Evolutionary conservation across 1,140 invertebrate genomes (phyloP).

Genomic region (Drosophila busckii): DNA sequence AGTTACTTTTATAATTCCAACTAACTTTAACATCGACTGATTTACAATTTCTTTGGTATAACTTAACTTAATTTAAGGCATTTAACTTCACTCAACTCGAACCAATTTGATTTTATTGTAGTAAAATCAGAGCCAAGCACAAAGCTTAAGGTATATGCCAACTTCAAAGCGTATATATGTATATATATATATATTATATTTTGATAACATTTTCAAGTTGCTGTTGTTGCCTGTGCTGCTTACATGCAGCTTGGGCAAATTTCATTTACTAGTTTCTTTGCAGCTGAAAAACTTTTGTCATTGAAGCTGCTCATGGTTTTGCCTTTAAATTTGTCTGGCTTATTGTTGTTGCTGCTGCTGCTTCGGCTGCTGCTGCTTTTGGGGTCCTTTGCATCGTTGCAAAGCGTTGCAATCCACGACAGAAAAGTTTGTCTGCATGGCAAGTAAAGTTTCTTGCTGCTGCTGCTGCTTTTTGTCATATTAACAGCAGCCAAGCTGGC

Average conservation of each 20-base stretch:
- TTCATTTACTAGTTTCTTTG: conserved; percentile 47
- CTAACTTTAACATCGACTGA: too few relatives aligned
- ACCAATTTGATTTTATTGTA: too few relatives aligned
- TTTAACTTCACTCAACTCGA: too few relatives aligned
- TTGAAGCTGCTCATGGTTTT: conserved; percentile 32
- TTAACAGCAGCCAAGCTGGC: conserved; percentile 54
- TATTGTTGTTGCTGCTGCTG: conserved; percentile 30
- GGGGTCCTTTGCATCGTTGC: conserved; percentile 30
- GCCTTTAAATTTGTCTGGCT: conserved; percentile 72
- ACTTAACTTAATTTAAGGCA: too few relatives aligned
- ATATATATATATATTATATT: conserved; percentile 3
- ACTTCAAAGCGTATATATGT: neutral
- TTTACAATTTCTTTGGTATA: too few relatives aligned
- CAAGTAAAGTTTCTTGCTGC: conserved; percentile 16
- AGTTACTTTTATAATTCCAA: too few relatives aligned
- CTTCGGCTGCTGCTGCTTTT: conserved; percentile 13
- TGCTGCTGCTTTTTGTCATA: conserved; percentile 67
- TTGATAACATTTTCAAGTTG: conserved; percentile 18
- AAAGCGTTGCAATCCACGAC: conserved; percentile 52
- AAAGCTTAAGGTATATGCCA: neutral
- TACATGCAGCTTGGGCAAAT: conserved; percentile 38
- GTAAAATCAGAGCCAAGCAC: neutral
- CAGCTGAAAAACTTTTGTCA: conserved; percentile 33
- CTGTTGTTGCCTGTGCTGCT: neutral
- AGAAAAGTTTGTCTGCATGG: conserved; percentile 66